These are phyloP conservation scores for Euwallacea similis DNA, from an alignment of 1,140 invertebrate genomes.

Conservation along the genomic window DNA sequence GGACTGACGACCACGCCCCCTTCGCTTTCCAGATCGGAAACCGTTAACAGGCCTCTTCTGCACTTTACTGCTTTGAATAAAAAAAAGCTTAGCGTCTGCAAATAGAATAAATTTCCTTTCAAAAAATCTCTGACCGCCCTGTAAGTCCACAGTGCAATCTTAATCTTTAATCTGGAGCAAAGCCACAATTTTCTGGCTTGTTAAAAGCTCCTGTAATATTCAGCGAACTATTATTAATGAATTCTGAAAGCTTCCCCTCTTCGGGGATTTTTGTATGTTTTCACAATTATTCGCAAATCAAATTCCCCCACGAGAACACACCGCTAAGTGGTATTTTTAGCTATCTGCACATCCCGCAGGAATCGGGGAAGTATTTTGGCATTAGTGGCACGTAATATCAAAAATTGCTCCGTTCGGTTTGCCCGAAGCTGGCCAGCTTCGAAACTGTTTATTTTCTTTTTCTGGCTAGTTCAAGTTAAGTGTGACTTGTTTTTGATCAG, in stretches of 20 bases:
- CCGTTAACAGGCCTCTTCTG: conserved; percentile 31
- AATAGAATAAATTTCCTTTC: neutral
- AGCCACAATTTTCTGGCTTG: too few species aligned
- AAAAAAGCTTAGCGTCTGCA: conserved; percentile 6
- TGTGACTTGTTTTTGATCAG: conserved; percentile 32
- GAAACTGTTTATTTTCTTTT: conserved; percentile 13
- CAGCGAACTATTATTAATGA: too few species aligned
- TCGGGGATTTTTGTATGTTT: neutral
- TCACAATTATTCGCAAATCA: conserved; percentile 13
- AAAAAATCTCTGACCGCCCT: too few species aligned
- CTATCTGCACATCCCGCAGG: conserved; percentile 20
- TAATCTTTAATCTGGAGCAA: too few species aligned
- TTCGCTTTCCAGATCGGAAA: conserved; percentile 23
- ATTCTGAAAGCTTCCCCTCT: too few species aligned
- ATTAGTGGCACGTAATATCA: conserved; percentile 28
- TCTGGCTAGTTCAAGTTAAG: conserved; percentile 14
- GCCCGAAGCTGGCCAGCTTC: conserved; percentile 19
- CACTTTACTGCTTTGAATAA: conserved; percentile 25
- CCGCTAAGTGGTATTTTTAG: conserved; percentile 20
- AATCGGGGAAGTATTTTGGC: conserved; percentile 1
- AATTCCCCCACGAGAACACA: conserved; percentile 16
- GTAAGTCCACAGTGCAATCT: too few species aligned
- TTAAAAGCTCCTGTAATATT: too few species aligned
- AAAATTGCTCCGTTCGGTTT: conserved; percentile 27
- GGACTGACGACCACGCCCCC: conserved; percentile 23